Evolutionary conservation across 2,113 vertebrate species (phyloP), one percentile per base, ranked within the genome.

Genomic region (Chloropsis cyanopogon): DNA sequence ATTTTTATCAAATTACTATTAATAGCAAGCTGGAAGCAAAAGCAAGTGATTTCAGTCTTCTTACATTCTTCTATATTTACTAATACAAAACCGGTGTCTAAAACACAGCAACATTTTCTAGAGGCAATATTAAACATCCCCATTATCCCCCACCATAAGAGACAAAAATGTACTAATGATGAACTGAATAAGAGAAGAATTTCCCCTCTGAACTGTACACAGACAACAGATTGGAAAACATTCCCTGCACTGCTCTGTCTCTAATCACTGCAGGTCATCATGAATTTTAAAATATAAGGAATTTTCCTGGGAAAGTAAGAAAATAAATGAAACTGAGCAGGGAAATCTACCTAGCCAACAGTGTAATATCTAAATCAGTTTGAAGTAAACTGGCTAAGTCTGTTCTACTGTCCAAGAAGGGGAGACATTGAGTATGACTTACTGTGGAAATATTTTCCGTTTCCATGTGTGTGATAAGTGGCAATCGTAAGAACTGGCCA

Each of bases 391-490:
- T 28, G 31, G 8, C 49, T 37, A 63, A 14, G 11, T 78, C 52
- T 84, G 57, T 56, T 71, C 44, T 66, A 2, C 10, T 64, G n/a
- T 44, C 78, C 75, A 66, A 73, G n/a, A 49, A 14, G 29, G 23
- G 49, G 33, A 77, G 63, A 92, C 71, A 70, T 0, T 4, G 33
- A 42, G 10, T 24, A 29, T 53, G 28, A 97, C 98, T 78, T 98
- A 99, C 99, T 14, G 98, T 99, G 26, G 99, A 99, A 94, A 99
- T 99, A 77, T 98, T 98, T 86, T 99, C 99, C 19, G 95, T 91
- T 66, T 99, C 99, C 98, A 99, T 99, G 95, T 99, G 99, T 11
- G 94, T 96, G 90, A 98, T 97, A 97, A 99, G 97, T 0, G 98
- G 85, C 88, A 98, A 83, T 64, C 99, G 99, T 84, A 99, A 97